Percentiles rank a stretch among this genome's conserved stretches.
Evolutionary conservation across 2,888 invertebrate species (phyloP).

Genomic region (Ochropacha duplaris): DNA sequence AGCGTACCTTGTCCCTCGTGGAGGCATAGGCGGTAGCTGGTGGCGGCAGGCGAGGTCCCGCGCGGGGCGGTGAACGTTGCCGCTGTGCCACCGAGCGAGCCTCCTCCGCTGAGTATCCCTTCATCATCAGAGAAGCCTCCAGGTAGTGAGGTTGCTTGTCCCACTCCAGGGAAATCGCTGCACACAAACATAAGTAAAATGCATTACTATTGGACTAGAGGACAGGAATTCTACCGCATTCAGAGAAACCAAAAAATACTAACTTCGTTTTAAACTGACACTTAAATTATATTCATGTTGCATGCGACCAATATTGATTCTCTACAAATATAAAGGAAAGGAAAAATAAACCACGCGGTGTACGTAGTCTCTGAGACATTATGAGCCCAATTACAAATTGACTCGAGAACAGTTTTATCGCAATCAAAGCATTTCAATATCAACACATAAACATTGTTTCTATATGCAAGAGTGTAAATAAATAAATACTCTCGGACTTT

Average conservation of each 20-base stretch:
- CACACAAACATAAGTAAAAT: constrained; percentile 8
- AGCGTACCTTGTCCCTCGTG: constrained; percentile 75
- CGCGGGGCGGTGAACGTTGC: constrained; percentile 44
- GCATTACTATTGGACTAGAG: too few species aligned
- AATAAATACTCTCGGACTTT: too few species aligned
- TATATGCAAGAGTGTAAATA: too few species aligned
- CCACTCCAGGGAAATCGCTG: constrained; percentile 84
- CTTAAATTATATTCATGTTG: not conserved
- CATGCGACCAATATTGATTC: not conserved
- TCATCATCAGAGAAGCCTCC: constrained; percentile 96
- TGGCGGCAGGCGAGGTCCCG: constrained; percentile 70
- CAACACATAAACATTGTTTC: too few species aligned
- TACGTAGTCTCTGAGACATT: not conserved
- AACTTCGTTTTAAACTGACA: not conserved
- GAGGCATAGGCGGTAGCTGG: constrained; percentile 79
- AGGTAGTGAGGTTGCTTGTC: constrained; percentile 84
- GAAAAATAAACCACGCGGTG: not conserved
- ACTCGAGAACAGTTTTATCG: not conserved
- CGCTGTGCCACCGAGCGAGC: constrained; percentile 72
- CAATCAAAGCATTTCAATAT: not conserved
- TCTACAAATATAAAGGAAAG: not conserved
- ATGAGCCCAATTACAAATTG: not conserved
- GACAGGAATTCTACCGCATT: too few species aligned
- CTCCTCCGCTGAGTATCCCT: constrained; percentile 83
- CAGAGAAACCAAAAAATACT: too few species aligned